Conservation (phyloP, 2,888 invertebrate genomes). For the Caenorhabditis parvicauda region DNA sequence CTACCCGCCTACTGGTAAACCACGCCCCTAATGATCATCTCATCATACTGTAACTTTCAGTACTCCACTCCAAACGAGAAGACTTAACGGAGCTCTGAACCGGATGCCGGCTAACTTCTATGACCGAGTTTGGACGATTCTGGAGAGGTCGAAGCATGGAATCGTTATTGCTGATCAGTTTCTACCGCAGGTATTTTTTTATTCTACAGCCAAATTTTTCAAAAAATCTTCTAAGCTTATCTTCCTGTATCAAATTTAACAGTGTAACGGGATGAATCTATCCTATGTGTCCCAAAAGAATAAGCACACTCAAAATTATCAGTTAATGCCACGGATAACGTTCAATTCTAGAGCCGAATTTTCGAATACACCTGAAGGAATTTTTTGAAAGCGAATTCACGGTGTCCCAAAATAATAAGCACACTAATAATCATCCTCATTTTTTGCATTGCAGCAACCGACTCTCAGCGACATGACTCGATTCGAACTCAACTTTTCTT, state of each 20-base stretch:
- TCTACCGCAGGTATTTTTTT: slow-evolving; percentile 73
- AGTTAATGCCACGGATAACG: no score
- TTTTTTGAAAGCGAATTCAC: not conserved
- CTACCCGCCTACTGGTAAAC: not conserved
- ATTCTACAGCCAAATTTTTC: not conserved
- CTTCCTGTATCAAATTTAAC: no score
- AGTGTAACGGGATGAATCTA: no score
- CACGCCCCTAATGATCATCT: slow-evolving; percentile 4
- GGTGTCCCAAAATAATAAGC: no score
- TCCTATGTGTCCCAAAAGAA: no score
- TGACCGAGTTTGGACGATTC: slow-evolving; percentile 90
- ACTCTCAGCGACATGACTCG: slow-evolving; percentile 93
- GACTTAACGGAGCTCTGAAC: slow-evolving; percentile 90
- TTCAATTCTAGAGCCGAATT: no score
- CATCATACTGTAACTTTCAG: slow-evolving; percentile 63
- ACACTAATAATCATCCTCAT: no score
- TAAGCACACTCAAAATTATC: no score
- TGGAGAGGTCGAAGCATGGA: slow-evolving; percentile 83
- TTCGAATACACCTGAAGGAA: not conserved
- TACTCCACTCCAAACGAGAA: slow-evolving; percentile 80
- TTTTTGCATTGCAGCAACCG: slow-evolving; percentile 70
- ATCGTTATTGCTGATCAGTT: slow-evolving; percentile 76
- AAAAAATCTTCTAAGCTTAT: no score
- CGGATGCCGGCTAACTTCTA: slow-evolving; percentile 92
- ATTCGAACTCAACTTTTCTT: slow-evolving; percentile 90